Base-by-base conservation (phyloP, 2,113 vertebrate genomes). In the Chitala chitala region DNA sequence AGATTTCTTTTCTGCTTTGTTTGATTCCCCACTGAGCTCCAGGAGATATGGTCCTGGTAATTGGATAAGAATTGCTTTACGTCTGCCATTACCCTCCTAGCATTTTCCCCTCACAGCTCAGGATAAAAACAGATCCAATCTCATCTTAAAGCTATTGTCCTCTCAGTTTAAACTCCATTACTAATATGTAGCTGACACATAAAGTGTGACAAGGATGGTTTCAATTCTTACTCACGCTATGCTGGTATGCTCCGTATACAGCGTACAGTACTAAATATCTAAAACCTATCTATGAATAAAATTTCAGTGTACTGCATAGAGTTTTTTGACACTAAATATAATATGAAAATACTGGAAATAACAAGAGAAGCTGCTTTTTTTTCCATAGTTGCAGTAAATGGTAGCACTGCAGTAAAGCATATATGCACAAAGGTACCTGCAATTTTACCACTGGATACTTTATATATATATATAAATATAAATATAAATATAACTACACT, bases 31-130 rank as follows among this genome's bases (percentile, higher is more conserved):
- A 78, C 84, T 82, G 87, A 76, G 78, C 75, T 75, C 73, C 1
- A 69, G 77, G 68, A 85, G 85, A 89, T 88, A 87, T 84, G 78
- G 79, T 80, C 79, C 48, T 51, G 26, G 81, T 90, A 89, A 89
- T 89, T 89, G 83, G 89, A 89, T 89, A 87, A 87, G 84, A 87
- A 86, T 85, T 88, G 84, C 80, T 59, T 75, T 70, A 68, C 65
- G 78, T 82, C 83, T 85, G 84, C 81, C 84, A 87, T 82, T 85
- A 78, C 83, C 86, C 54, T 40, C 26, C 38, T 10, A 72, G 69
- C 69, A 71, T 12, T 71, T 56, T 71, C 69, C 69, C 42, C 70
- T 42, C 54, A 44, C 38, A 72, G 29, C 29, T 13, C 58, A 50
- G 29, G 13, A 54, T 72, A 17, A 15, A 81, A 79, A 76, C 75